Percentiles rank a stretch among this genome's conserved stretches.
These are phyloP conservation scores for Penaeus monodon DNA, from an alignment of 2,888 invertebrate species.

Conservation along the genomic window DNA sequence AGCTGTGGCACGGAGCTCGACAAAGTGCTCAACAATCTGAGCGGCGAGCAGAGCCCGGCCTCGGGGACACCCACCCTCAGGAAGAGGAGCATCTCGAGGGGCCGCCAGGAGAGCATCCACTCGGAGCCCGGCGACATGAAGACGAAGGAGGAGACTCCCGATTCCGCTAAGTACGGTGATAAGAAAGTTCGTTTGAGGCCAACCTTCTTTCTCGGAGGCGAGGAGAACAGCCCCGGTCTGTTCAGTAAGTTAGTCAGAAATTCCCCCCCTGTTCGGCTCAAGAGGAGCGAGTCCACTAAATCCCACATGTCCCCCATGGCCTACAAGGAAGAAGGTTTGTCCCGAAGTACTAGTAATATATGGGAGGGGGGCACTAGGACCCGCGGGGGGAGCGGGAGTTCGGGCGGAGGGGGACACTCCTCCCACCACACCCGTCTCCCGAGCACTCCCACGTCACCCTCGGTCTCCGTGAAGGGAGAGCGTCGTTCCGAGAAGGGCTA, in stretches of 20 bases:
- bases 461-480: background rate
- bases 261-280: constrained; percentile 7
- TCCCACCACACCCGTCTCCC: constrained; percentile 3
- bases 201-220: constrained; percentile 6
- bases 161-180: constrained; percentile 12
- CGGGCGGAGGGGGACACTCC: background rate
- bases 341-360: constrained; percentile 20
- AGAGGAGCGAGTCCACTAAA: constrained; percentile 30
- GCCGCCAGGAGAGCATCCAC: constrained; percentile 11
- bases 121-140: background rate
- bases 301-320: background rate
- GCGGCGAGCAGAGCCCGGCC: background rate
- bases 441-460: background rate
- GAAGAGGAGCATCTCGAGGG: constrained; percentile 42
- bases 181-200: constrained; percentile 1
- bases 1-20: constrained; percentile 26
- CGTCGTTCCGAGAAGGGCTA: constrained; percentile 20
- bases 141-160: constrained; percentile 10
- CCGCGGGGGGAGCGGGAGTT: background rate
- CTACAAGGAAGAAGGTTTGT: background rate
- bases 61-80: constrained; percentile 31
- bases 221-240: constrained; percentile 26
- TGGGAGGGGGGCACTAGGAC: constrained; percentile 3
- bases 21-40: constrained; percentile 25
- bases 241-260: constrained; percentile 30